Evolutionary conservation across 2,113 vertebrate genomes (phyloP).

Genomic region (Calidris pugnax): DNA sequence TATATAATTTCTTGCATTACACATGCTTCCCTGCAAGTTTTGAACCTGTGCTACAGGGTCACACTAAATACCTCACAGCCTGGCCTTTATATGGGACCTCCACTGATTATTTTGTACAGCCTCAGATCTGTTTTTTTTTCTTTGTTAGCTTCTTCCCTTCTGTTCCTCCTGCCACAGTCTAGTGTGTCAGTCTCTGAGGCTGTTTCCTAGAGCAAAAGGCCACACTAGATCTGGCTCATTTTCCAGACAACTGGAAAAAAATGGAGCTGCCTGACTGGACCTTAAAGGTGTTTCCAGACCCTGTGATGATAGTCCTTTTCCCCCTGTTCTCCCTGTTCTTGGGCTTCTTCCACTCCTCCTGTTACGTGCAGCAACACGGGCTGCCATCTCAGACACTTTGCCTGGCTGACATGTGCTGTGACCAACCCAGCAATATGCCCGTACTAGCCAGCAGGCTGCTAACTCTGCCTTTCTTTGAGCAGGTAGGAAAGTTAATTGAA

Average conservation of each 20-base stretch:
- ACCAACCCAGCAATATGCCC: not conserved
- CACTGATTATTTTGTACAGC: not conserved
- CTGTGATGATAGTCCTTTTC: not conserved
- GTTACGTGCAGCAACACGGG: not conserved
- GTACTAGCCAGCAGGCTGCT: not conserved
- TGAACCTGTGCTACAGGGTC: not conserved
- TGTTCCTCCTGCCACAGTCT: not conserved
- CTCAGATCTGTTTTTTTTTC: not conserved
- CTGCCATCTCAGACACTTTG: not conserved
- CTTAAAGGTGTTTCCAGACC: not conserved
- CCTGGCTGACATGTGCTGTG: not conserved
- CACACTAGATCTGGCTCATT: not conserved
- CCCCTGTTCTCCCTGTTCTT: not conserved
- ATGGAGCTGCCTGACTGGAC: not conserved
- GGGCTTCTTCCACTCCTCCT: not conserved
- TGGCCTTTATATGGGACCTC: not conserved
- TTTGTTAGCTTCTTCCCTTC: not conserved
- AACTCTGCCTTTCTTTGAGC: slow-evolving; percentile 6
- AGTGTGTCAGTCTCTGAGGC: not conserved
- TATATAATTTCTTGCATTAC: not conserved
- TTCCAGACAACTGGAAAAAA: not conserved
- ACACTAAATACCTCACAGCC: not conserved
- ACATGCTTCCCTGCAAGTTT: not conserved
- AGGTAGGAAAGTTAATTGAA: slow-evolving; percentile 98
- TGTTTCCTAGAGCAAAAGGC: not conserved